These are phyloP conservation scores for Dermochelys coriacea DNA, from an alignment of 2,797 vertebrate genomes.

Conservation along the genomic window DNA sequence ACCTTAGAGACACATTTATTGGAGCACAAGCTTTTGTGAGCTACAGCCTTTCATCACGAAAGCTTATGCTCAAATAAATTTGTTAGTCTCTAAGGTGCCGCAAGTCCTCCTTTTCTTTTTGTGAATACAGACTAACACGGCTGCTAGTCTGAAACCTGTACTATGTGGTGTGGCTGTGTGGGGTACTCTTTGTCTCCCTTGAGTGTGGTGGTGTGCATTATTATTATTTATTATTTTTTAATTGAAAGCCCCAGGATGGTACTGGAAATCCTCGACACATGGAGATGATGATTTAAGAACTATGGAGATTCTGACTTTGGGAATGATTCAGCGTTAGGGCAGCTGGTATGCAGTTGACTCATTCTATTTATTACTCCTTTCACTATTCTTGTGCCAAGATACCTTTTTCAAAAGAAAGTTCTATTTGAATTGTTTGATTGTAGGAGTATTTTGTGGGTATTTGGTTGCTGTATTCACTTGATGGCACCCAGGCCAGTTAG, in stretches of 20 bases:
- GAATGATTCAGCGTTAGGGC: neutral
- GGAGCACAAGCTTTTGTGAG: too few species aligned
- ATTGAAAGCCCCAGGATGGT: neutral
- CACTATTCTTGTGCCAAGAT: neutral
- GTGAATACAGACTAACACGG: too few species aligned
- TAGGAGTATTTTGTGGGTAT: constrained; percentile 6
- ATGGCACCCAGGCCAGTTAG: constrained; percentile 36
- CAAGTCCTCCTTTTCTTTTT: too few species aligned
- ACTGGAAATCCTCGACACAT: constrained; percentile 20
- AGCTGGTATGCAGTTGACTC: constrained; percentile 23
- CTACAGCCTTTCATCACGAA: too few species aligned
- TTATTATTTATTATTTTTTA: rapidly evolving
- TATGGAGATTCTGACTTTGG: constrained; percentile 17
- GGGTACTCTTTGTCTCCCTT: neutral
- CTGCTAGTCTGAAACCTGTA: neutral
- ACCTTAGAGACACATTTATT: too few species aligned
- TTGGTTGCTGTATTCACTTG: constrained; percentile 20
- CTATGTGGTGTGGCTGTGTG: neutral
- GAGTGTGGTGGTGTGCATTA: neutral
- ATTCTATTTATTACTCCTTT: neutral
- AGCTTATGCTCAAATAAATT: too few species aligned
- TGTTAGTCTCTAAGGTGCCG: too few species aligned
- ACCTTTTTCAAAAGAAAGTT: neutral
- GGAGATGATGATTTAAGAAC: constrained; percentile 64
- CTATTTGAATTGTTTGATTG: neutral